Evolutionary conservation across 2,113 vertebrate species (phyloP).

Genomic region (Uria aalge): DNA sequence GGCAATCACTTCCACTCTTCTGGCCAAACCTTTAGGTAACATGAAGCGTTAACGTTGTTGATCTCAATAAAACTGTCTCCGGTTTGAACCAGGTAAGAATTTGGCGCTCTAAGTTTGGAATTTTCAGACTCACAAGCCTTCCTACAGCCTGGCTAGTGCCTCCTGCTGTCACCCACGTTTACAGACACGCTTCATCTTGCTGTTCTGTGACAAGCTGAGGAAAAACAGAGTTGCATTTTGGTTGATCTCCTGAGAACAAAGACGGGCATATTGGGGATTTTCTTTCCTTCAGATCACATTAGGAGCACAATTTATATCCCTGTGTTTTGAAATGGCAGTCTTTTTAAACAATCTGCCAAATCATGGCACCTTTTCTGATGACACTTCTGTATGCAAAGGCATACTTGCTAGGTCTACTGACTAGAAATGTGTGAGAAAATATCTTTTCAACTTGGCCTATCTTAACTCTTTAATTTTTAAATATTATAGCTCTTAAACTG

Average conservation of each 20-base stretch:
- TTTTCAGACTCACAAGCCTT: not conserved
- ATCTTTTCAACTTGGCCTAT: not conserved
- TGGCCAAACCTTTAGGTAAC: not conserved
- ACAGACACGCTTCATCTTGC: not conserved
- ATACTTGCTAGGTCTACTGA: not conserved
- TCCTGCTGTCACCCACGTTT: not conserved
- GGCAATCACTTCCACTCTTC: not conserved
- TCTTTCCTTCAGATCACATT: not conserved
- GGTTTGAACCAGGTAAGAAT: not conserved
- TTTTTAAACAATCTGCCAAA: not conserved
- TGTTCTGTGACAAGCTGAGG: not conserved
- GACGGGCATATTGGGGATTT: not conserved
- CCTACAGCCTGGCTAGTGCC: not conserved
- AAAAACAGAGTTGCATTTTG: not conserved
- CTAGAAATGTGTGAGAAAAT: not conserved
- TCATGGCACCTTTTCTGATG: not conserved
- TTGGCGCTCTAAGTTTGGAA: not conserved
- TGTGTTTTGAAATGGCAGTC: not conserved
- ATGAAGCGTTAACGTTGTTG: rapidly evolving
- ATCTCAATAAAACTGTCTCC: not conserved
- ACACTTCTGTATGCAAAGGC: not conserved
- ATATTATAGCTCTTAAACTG: not conserved
- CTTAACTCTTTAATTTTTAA: not conserved
- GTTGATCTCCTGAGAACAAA: not conserved
- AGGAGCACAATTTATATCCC: not conserved